Evolutionary conservation across 2,888 invertebrate species (phyloP), one percentile per base, ranked within the genome.

Genomic region (Drosophila colorata): DNA sequence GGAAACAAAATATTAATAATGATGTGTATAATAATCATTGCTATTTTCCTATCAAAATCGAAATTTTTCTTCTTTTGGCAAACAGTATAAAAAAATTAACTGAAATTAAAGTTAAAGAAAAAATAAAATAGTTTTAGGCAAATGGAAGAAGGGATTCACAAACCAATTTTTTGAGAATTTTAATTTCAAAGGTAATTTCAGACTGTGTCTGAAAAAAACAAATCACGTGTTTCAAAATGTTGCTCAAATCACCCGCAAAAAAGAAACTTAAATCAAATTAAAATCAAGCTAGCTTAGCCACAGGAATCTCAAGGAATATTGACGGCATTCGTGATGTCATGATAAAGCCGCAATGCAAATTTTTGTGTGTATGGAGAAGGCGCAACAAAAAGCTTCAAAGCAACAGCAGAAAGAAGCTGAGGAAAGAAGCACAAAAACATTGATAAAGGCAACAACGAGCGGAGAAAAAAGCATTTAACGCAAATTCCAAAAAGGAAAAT

Each of bases 401-500:
- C 35, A 23, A n/a, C 20, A 23, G 16, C 20, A 38, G 37, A 41
- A 40, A 37, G 20, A 41, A 37, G 44, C 51, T 25, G 51, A 14
- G 13, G 28, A 2, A 11, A 48, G 38, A 59, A 44, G 37, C 16
- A 14, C 37, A 11, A 53, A 59, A 41, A 44, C 43, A 61, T 9
- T 35, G 64, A 57, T 47, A 59, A 37, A 59, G 38, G 28, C n/a
- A 59, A 31, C 16, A 44, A 18, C 33, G 25, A 33, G 33, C 13
- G 13, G 31, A 61, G 61, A 37, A 46, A 48, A 41, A 49, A 65
- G 40, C 41, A 71, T 63, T 55, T 52, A 74, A 61, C 48, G 63
- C 56, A 72, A 79, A 81, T 78, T 74, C 74, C 69, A 73, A 83
- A 86, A 83, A 71, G 76, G 78, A 87, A 86, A 87, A 80, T 78